phyloP scores from a whole-genome alignment of 2,888 invertebrate species.

The Calameuta pallipes region DNA sequence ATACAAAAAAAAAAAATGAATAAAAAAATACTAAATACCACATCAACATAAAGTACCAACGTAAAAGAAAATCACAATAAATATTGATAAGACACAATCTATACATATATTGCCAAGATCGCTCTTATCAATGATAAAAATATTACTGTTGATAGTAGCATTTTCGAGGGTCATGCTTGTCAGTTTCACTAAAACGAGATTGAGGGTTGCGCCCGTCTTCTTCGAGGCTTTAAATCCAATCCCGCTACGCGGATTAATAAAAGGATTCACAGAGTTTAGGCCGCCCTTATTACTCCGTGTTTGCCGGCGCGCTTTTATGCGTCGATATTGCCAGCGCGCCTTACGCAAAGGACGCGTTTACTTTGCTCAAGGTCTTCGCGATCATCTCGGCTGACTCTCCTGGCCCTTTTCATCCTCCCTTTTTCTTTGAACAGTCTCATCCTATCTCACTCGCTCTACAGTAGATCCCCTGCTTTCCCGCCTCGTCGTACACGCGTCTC shows the following conservation, averaged over 20 bases:
- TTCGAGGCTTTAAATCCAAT: slow-evolving; percentile 59
- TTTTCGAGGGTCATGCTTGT: not conserved
- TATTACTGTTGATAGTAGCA: not conserved
- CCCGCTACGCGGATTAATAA: slow-evolving; percentile 62
- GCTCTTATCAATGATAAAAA: not conserved
- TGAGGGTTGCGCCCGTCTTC: not conserved
- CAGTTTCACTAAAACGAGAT: not conserved
- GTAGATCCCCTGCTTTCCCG: not conserved
- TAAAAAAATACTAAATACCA: not conserved
- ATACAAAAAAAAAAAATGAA: not conserved
- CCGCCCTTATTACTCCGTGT: slow-evolving; percentile 59
- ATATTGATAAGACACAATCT: no score
- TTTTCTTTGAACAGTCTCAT: not conserved
- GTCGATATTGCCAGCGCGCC: slow-evolving; percentile 48
- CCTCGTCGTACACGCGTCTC: not conserved
- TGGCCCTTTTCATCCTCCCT: not conserved
- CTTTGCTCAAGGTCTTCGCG: slow-evolving; percentile 3
- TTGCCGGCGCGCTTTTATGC: slow-evolving; percentile 41
- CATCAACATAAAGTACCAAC: no score
- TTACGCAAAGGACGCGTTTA: slow-evolving; percentile 31
- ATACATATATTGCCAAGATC: no score
- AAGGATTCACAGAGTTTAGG: slow-evolving; percentile 63
- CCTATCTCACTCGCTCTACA: not conserved
- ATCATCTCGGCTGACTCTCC: not conserved
- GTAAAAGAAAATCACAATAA: no score